Evolutionary conservation across 2,888 invertebrate genomes (phyloP).

Genomic region (Thymelicus sylvestris): DNA sequence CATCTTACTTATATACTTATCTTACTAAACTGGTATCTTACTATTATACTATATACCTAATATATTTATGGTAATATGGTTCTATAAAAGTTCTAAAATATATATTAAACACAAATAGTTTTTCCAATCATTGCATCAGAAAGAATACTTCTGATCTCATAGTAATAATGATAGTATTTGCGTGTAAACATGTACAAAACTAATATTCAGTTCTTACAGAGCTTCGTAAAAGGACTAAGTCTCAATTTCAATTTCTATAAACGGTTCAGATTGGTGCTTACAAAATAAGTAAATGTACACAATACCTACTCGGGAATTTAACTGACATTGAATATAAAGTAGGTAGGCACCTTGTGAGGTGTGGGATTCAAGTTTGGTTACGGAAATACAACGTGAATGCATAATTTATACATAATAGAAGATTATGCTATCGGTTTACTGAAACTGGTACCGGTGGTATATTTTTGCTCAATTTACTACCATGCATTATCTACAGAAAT

Average conservation of each 20-base stretch:
- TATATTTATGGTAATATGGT: no score
- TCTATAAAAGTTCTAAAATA: no score
- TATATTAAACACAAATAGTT: no score
- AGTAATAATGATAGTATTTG: constrained; percentile 8
- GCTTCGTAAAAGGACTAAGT: constrained; percentile 4
- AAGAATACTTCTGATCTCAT: constrained; percentile 10
- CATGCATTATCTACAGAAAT: background rate
- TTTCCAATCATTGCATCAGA: background rate
- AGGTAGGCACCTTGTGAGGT: constrained; percentile 38
- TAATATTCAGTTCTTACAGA: background rate
- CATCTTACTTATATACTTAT: no score
- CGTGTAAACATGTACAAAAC: constrained; percentile 16
- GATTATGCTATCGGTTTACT: constrained; percentile 39
- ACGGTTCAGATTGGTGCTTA: constrained; percentile 21
- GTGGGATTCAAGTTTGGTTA: constrained; percentile 35
- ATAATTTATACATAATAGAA: constrained; percentile 49
- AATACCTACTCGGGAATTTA: constrained; percentile 11
- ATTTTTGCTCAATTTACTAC: background rate
- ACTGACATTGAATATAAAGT: constrained; percentile 40
- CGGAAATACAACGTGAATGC: constrained; percentile 31
- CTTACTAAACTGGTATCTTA: no score
- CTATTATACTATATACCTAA: no score
- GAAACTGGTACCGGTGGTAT: constrained; percentile 6
- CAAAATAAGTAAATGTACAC: constrained; percentile 17
- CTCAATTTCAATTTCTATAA: constrained; percentile 29